These are phyloP conservation scores for Cyrtonyx montezumae DNA, from an alignment of 2,113 vertebrate genomes.

Conservation along the genomic window DNA sequence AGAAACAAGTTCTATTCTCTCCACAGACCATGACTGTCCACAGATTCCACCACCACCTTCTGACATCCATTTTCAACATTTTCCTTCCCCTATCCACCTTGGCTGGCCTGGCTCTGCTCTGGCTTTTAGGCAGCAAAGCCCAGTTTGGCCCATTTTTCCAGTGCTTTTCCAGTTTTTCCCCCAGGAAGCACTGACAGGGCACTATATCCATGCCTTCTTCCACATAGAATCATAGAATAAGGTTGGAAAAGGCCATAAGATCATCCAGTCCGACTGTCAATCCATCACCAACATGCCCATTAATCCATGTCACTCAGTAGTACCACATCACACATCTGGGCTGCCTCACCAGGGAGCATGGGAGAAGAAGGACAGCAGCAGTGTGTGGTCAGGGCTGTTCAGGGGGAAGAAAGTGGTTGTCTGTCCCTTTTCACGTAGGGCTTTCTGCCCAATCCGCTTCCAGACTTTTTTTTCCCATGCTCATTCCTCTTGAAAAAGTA, in stretches of 20 bases:
- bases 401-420: background rate
- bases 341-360: background rate
- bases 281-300: too few species aligned
- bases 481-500: constrained; percentile 17
- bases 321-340: background rate
- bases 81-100: background rate
- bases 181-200: background rate
- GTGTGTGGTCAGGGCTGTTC: background rate
- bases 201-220: background rate
- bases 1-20: background rate
- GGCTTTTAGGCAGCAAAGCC: background rate
- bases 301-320: too few species aligned
- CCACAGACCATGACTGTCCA: background rate
- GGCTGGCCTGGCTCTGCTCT: background rate
- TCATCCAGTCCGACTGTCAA: too few species aligned
- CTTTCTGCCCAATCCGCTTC: background rate
- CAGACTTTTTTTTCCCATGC: background rate
- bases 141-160: background rate
- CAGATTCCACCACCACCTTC: background rate
- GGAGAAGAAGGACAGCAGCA: background rate
- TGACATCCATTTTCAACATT: rapidly evolving
- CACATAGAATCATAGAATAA: background rate
- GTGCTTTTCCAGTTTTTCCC: background rate
- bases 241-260: too few species aligned
- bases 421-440: background rate